Evolutionary conservation across 2,797 vertebrate genomes (phyloP), one percentile per base, ranked within the genome.

Genomic region (Rhinogobio ventralis): DNA sequence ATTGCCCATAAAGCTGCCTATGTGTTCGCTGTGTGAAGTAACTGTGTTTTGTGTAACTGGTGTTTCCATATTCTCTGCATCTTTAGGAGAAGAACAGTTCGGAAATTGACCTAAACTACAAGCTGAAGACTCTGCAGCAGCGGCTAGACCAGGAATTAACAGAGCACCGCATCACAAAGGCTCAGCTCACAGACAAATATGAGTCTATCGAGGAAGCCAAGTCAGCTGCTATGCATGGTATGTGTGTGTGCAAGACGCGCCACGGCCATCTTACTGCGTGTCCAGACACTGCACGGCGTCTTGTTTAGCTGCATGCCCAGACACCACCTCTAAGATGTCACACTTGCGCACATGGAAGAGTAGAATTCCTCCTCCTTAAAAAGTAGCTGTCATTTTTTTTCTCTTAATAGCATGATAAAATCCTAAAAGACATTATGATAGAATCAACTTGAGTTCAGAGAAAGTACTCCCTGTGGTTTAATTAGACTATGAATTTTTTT

Each of bases 21-120:
- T 62, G 30, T 71, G 4, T 68, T 53, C 39, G 73, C 33, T 51
- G 5, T 62, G 42, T 39, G 30, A 28, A 46, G 15, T 82, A 4
- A 46, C 49, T 55, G 25, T 60, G 42, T 69, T 23, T 76, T 36
- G 25, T 42, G 20, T 55, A 72, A 45, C 39, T 45, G 15, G 28
- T 30, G 25, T 68, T 80, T 53, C 46, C 55, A 7, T 81, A 23
- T 13, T 6, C 25, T 64, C 15, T 78, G 36, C 45, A 1, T 83
- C 87, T 87, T 73, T 87, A 99, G 98, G 98, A 99, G 91, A 99
- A 97, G 92, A 99, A 98, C 94, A 98, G 95, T 91, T 92, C 98
- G 91, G 98, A 99, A 94, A 99, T 99, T 81, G 98, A 99, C 92
- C 95, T 99, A 92, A 99, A 97, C 93, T 99, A 99, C 93, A 97